A percentile compares a stretch with the other conserved stretches of the same genome.
Conservation (phyloP, 2,888 invertebrate species). For the Trisateles emortualis region DNA sequence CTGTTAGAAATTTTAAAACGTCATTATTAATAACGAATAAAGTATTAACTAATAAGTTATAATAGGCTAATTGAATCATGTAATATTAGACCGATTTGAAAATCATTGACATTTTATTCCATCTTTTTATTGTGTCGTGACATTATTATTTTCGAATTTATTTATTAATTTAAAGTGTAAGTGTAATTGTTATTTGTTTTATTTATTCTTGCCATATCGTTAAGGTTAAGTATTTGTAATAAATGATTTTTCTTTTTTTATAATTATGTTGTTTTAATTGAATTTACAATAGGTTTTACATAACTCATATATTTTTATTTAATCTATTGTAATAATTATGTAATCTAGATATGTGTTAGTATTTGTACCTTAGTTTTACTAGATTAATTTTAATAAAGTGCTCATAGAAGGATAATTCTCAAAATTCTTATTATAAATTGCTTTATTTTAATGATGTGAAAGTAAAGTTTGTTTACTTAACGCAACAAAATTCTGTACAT, state of each 20-base stretch:
- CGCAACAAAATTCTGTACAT: too few relatives aligned
- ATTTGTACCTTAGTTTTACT: neutral
- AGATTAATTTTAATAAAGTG: too few relatives aligned
- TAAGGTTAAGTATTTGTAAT: slow-evolving; percentile 49
- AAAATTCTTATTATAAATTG: too few relatives aligned
- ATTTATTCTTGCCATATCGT: slow-evolving; percentile 78
- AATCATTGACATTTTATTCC: slow-evolving; percentile 19
- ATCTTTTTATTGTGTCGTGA: too few relatives aligned
- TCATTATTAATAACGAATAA: slow-evolving; percentile 2
- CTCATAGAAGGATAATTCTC: too few relatives aligned
- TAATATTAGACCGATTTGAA: neutral
- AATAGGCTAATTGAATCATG: neutral
- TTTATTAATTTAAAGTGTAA: slow-evolving; percentile 35
- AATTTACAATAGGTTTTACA: too few relatives aligned
- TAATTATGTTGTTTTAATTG: slow-evolving; percentile 13
- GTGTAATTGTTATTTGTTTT: slow-evolving; percentile 43
- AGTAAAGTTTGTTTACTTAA: too few relatives aligned
- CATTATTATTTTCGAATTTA: slow-evolving; percentile 46
- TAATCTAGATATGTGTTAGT: too few relatives aligned
- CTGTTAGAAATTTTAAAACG: neutral
- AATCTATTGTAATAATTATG: too few relatives aligned
- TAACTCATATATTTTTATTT: too few relatives aligned
- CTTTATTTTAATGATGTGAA: too few relatives aligned
- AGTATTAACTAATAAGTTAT: slow-evolving; percentile 7
- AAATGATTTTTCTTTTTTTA: slow-evolving; percentile 52